Evolutionary conservation across 2,113 vertebrate genomes (phyloP), one percentile per base, ranked within the genome.

Genomic region (Origma solitaria): DNA sequence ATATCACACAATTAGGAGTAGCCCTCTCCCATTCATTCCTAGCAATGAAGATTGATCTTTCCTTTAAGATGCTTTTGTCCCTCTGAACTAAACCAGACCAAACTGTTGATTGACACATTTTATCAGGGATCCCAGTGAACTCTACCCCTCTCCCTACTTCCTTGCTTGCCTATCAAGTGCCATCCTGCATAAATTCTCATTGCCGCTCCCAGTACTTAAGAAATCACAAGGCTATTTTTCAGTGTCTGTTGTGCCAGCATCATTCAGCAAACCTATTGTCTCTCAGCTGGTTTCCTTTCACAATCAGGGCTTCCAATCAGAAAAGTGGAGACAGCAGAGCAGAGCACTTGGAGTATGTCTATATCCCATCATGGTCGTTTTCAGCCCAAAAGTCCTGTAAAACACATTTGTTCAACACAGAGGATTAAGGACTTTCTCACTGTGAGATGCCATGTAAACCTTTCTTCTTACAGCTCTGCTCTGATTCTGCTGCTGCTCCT

Each of bases 101-200:
- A 60, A 82, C 4, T 64, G 15, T 25, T 56, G 38, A 64, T 22
- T 72, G n/a, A 49, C 11, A 22, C 4, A 6, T 2, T 61, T 91
- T 6, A 0, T 2, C n/a, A 28, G 14, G 23, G 40, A 13, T 1
- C 6, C 0, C 19, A 45, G 10, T 45, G 42, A 90, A 54, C 8
- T 25, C 28, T 87, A 30, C 21, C 21, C 4, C 4, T 83, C 28
- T 73, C 7, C 15, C 10, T 89, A 9, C 38, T 79, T 81, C 42
- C 15, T 62, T 92, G 11, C 35, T 84, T 87, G 21, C 23, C 38
- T 73, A 4, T 37, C 28, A 64, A 22, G 13, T 50, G 37, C 33
- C 16, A 13, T 54, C 68, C 60, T 60, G 33, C 30, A 19, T 5
- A 4, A 82, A 64, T 76, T 75, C 33, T 70, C 33, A 31, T 21